Percentiles rank a stretch among this genome's conserved stretches.
These are phyloP conservation scores for Colletes gigas DNA, from an alignment of 1,140 invertebrate genomes.

Conservation along the genomic window DNA sequence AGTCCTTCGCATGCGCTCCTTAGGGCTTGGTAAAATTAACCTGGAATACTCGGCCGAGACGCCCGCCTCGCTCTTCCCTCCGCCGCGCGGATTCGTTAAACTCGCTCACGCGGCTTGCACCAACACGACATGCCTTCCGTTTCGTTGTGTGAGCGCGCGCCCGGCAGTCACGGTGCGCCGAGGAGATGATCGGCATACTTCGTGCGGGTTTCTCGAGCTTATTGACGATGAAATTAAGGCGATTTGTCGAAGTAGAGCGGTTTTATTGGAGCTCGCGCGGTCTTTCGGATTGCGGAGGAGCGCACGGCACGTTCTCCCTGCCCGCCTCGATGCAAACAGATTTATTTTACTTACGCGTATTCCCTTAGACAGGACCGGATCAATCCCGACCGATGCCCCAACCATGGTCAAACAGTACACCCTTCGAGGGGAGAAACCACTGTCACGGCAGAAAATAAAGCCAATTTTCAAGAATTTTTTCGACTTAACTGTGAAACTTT, in stretches of 20 bases:
- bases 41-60: constrained; percentile 66
- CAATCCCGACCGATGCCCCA: no score
- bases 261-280: constrained; percentile 35
- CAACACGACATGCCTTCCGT: constrained; percentile 22
- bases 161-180: neutral
- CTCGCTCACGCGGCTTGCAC: constrained; percentile 35
- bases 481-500: no score
- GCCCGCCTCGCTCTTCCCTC: constrained; percentile 42
- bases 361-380: no score
- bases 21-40: constrained; percentile 70
- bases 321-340: neutral
- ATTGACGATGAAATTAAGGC: constrained; percentile 52
- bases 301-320: neutral
- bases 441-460: no score
- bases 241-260: constrained; percentile 33
- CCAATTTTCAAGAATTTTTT: no score
- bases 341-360: neutral
- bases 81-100: constrained; percentile 49
- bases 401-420: no score
- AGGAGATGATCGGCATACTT: constrained; percentile 29
- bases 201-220: constrained; percentile 33
- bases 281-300: constrained; percentile 10
- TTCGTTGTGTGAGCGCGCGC: neutral
- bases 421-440: no score
- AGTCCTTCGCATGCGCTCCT: constrained; percentile 70